These are phyloP conservation scores for Aethina tumida DNA, from an alignment of 1,140 invertebrate genomes.

Conservation along the genomic window DNA sequence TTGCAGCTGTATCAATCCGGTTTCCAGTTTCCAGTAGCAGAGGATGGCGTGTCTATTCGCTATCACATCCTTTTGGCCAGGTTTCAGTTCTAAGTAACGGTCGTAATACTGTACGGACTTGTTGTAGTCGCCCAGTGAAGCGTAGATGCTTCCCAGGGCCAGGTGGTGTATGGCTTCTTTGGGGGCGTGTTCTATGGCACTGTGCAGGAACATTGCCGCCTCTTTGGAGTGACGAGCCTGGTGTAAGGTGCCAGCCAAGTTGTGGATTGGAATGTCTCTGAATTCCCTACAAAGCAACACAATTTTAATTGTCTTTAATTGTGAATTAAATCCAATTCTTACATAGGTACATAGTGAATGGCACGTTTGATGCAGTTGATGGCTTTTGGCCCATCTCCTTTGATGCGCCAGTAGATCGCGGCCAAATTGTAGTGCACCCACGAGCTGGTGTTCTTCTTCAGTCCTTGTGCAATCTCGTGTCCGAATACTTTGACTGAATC, in stretches of 20 bases:
- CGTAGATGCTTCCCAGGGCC: constrained; percentile 68
- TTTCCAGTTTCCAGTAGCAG: constrained; percentile 59
- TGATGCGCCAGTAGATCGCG: constrained; percentile 75
- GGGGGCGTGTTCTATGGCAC: constrained; percentile 70
- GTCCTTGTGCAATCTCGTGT: constrained; percentile 50
- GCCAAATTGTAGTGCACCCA: constrained; percentile 81
- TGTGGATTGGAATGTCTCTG: constrained; percentile 71
- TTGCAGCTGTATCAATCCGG: constrained; percentile 55
- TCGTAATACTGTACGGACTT: constrained; percentile 55
- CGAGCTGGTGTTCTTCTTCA: constrained; percentile 61
- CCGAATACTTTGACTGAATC: constrained; percentile 57
- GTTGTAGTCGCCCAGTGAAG: constrained; percentile 54
- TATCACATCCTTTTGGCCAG: constrained; percentile 39
- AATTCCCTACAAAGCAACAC: constrained; percentile 44
- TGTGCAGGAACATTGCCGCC: constrained; percentile 67
- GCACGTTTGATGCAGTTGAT: constrained; percentile 73
- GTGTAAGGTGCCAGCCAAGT: constrained; percentile 73
- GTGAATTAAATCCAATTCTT: too few relatives aligned
- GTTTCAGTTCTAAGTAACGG: constrained; percentile 53
- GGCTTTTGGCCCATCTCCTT: constrained; percentile 66
- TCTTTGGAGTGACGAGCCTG: constrained; percentile 61
- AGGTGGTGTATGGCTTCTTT: constrained; percentile 63
- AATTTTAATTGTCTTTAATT: constrained; percentile 3
- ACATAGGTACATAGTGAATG: constrained; percentile 69
- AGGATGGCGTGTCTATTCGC: constrained; percentile 54